These are phyloP conservation scores for Odontomachus brunneus DNA, from an alignment of 1,140 invertebrate species.

Conservation along the genomic window DNA sequence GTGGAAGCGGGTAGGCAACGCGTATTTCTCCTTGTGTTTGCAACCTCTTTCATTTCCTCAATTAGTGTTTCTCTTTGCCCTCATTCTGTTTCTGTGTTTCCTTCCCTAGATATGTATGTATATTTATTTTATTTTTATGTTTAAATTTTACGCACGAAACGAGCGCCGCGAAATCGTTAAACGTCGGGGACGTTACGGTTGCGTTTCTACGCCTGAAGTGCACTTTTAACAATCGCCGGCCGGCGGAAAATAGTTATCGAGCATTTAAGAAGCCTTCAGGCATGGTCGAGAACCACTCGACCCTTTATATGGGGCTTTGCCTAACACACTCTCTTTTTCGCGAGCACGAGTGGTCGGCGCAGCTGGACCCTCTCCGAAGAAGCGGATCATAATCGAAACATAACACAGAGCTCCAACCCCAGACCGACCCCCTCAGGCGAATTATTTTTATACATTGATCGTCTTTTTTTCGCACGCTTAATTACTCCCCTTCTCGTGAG, in stretches of 20 bases:
- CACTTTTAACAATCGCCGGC: conserved; percentile 26
- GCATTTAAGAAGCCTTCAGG: conserved; percentile 29
- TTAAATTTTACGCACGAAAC: neutral
- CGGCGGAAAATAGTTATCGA: conserved; percentile 39
- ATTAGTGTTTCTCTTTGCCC: neutral
- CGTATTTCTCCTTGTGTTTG: too few relatives aligned
- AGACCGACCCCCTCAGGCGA: neutral
- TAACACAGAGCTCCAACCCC: neutral
- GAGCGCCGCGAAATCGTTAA: conserved; percentile 1
- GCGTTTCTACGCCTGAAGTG: conserved; percentile 8
- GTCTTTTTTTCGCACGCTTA: conserved; percentile 7
- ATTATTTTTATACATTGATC: conserved; percentile 4
- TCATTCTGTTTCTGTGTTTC: neutral
- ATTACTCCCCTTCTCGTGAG: neutral
- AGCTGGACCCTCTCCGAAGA: conserved; percentile 4
- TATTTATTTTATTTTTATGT: neutral
- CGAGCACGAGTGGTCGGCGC: conserved; percentile 9
- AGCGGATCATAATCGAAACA: conserved; percentile 19
- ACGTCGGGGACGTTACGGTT: neutral
- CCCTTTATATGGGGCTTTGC: conserved; percentile 38
- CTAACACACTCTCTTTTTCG: conserved; percentile 23
- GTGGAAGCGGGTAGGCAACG: too few relatives aligned
- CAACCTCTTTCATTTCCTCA: neutral
- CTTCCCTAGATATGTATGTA: neutral
- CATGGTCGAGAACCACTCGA: conserved; percentile 38